Conservation (phyloP, 2,113 vertebrate genomes). For the Mus musculus region DNA sequence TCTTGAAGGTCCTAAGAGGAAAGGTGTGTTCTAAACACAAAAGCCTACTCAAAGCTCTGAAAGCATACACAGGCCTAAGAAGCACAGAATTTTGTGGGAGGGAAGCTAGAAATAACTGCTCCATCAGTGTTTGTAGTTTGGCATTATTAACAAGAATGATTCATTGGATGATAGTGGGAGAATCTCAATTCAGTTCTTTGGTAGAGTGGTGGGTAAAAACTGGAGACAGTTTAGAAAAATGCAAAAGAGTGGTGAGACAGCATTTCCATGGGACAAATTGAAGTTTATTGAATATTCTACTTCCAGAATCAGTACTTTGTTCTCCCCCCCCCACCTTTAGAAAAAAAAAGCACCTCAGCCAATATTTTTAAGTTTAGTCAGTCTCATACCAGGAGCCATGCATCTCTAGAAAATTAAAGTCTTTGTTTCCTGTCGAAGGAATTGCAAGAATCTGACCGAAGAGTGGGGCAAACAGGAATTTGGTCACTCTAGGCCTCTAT, state of each 20-base stretch:
- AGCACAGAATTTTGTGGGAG: not conserved
- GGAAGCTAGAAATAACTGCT: not conserved
- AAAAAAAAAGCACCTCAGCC: not conserved
- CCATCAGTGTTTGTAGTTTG: not conserved
- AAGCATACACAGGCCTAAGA: not conserved
- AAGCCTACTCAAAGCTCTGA: not conserved
- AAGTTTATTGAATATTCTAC: not conserved
- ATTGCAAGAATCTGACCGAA: constrained; percentile 40
- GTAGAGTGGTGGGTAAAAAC: not conserved
- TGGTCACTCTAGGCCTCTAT: constrained; percentile 33
- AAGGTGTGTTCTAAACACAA: not conserved
- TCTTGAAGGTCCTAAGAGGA: not conserved
- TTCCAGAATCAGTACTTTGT: not conserved
- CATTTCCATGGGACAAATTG: not conserved
- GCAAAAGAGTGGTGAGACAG: not conserved
- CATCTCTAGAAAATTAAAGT: constrained; percentile 21
- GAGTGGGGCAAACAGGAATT: not conserved
- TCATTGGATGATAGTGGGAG: not conserved
- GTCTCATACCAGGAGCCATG: not conserved
- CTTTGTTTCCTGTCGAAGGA: constrained; percentile 49
- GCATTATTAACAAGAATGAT: not conserved
- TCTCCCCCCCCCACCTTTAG: not conserved
- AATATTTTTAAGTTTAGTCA: not conserved
- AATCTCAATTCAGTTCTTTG: not conserved
- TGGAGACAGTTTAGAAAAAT: not conserved